Percentiles rank a stretch among this genome's conserved stretches.
These are phyloP conservation scores for Physocephala rufipes DNA, from an alignment of 2,888 invertebrate species.

Conservation along the genomic window DNA sequence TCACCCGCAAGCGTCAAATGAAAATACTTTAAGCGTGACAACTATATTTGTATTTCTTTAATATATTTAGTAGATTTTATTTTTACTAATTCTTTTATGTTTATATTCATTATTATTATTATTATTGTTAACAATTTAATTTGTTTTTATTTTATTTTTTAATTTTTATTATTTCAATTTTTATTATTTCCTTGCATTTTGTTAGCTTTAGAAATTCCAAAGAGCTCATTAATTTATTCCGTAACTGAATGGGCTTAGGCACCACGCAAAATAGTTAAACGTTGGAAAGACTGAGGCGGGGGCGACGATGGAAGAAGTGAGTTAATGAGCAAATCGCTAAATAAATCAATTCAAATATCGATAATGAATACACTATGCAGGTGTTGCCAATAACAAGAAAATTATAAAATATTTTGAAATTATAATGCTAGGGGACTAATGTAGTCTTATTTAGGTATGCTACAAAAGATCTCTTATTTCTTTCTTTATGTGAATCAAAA, in stretches of 20 bases:
- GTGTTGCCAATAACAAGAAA: too few relatives aligned
- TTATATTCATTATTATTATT: too few relatives aligned
- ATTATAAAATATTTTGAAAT: background rate
- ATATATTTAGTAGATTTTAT: too few relatives aligned
- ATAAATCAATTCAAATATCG: background rate
- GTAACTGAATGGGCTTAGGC: background rate
- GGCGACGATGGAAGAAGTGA: background rate
- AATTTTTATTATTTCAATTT: background rate
- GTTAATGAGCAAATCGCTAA: background rate
- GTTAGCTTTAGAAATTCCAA: conserved; percentile 13
- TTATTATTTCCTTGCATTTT: background rate
- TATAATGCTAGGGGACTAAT: background rate
- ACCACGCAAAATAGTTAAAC: background rate
- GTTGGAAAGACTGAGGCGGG: too few relatives aligned
- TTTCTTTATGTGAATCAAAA: too few relatives aligned
- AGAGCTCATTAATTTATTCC: conserved; percentile 1
- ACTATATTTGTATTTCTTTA: too few relatives aligned
- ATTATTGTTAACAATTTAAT: background rate
- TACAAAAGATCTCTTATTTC: too few relatives aligned
- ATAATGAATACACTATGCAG: background rate
- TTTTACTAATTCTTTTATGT: too few relatives aligned
- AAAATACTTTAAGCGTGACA: too few relatives aligned
- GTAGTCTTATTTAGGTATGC: too few relatives aligned
- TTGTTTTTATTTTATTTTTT: background rate
- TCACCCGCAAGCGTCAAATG: too few relatives aligned